These are phyloP conservation scores for Hiodon tergisus DNA, from an alignment of 2,113 vertebrate species.

Conservation along the genomic window DNA sequence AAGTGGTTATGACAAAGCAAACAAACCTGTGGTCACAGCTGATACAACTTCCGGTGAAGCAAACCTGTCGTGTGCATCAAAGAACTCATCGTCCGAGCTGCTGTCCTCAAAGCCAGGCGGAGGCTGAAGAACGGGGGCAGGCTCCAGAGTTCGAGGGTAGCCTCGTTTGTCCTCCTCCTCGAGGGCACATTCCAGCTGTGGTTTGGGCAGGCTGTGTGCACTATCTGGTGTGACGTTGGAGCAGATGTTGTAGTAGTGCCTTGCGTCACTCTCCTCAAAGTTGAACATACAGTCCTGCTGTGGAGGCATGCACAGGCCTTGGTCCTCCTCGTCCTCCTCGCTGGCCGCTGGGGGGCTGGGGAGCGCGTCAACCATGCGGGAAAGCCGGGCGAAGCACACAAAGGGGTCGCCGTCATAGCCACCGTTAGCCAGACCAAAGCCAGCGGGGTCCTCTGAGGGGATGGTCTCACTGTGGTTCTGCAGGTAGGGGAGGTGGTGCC, in stretches of 20 bases:
- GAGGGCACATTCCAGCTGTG: not conserved
- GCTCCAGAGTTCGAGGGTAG: constrained; percentile 22
- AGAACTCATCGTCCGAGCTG: constrained; percentile 94
- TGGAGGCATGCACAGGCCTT: constrained; percentile 15
- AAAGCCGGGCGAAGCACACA: constrained; percentile 67
- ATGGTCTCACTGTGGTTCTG: not conserved
- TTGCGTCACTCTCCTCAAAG: constrained; percentile 55
- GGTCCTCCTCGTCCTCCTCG: constrained; percentile 42
- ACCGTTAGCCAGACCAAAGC: not conserved
- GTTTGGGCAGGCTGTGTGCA: constrained; percentile 43
- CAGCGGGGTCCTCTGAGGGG: not conserved
- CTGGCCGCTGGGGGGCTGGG: constrained; percentile 53
- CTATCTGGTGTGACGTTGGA: constrained; percentile 71
- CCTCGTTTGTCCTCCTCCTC: not conserved
- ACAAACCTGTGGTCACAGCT: constrained; percentile 49
- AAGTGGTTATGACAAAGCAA: not conserved
- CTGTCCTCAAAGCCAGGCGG: constrained; percentile 79
- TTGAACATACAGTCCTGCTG: constrained; percentile 55
- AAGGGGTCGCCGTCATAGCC: constrained; percentile 44
- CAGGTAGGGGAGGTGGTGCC: constrained; percentile 36
- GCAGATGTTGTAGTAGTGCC: constrained; percentile 75
- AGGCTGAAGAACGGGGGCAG: constrained; percentile 57
- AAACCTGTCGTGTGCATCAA: constrained; percentile 80
- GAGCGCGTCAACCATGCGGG: constrained; percentile 53
- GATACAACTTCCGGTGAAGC: constrained; percentile 58